Evolutionary conservation across 2,888 invertebrate genomes (phyloP), one percentile per base, ranked within the genome.

Genomic region (Agrochola circellaris): DNA sequence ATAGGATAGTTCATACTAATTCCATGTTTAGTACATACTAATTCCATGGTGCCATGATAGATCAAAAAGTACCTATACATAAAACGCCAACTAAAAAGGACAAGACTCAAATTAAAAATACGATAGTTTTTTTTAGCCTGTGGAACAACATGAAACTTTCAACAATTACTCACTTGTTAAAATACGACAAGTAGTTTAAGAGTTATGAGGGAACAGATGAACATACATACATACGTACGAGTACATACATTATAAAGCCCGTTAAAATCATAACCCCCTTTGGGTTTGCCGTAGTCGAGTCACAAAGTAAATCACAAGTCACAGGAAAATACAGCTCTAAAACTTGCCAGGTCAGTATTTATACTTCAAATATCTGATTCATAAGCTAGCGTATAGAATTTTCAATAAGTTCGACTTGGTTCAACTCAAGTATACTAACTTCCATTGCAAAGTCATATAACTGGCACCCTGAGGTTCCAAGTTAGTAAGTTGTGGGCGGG

Each of bases 331-430:
- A 48, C 17, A 15, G 23, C 15, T 71, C 42, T 58, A 11, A 77
- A 66, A 67, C 45, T 82, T 58, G 42, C 54, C 26, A 34, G 38
- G 26, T 69, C 66, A 60, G 38, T 69, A 34, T 68, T 67, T 73
- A 45, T 60, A 74, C 60, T 60, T n/a, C 5, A 54, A 77, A 75
- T 48, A 65, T 64, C 51, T 51, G 20, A 83, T 20, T 34, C 60
- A 75, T 42, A 66, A 54, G 73, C 48, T 64, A 54, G 69, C 75
- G 23, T 75, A 34, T 13, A 65, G 34, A 85, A 79, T 81, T 82
- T 77, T 82, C 79, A 79, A 83, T 77, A 83, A 82, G 58, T 82
- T 73, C 48, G 6, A 42, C 75, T 79, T 62, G 23, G 66, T 79
- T 74, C 34, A 5, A 48, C 76, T 79, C 62, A 30, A 80, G 79